These are phyloP conservation scores for Oceanodroma tethys DNA, from an alignment of 2,113 vertebrate species.

Conservation along the genomic window DNA sequence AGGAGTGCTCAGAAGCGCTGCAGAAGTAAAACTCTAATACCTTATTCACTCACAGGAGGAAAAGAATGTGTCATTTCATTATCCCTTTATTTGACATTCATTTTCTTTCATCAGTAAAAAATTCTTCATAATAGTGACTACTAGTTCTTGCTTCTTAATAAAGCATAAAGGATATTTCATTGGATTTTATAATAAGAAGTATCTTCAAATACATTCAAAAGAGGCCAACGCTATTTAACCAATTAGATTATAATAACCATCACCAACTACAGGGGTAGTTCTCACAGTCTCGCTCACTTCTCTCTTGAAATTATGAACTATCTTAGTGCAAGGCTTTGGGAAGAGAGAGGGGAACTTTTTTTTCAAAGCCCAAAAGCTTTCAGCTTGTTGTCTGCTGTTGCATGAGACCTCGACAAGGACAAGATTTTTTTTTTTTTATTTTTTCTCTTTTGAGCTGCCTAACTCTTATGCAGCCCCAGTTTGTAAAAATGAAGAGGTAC, in stretches of 20 bases:
- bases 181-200: constrained; percentile 21
- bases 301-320: background rate
- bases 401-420: background rate
- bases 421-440: background rate
- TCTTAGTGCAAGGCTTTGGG: background rate
- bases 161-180: constrained; percentile 6
- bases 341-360: background rate
- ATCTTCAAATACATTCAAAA: constrained; percentile 35
- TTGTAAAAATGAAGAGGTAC: background rate
- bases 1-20: background rate
- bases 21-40: background rate
- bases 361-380: background rate
- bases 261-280: background rate
- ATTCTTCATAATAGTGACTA: background rate
- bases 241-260: background rate
- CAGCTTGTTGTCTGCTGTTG: background rate
- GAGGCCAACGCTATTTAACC: background rate
- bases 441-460: background rate
- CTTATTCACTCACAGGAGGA: background rate
- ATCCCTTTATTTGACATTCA: constrained; percentile 14
- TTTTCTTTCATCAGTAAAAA: constrained; percentile 31
- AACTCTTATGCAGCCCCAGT: background rate
- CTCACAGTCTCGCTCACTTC: rapidly evolving
- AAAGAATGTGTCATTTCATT: constrained; percentile 1
- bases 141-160: background rate